Conservation (phyloP, 1,140 invertebrate genomes). For the Aphelenchoides avenae region DNA sequence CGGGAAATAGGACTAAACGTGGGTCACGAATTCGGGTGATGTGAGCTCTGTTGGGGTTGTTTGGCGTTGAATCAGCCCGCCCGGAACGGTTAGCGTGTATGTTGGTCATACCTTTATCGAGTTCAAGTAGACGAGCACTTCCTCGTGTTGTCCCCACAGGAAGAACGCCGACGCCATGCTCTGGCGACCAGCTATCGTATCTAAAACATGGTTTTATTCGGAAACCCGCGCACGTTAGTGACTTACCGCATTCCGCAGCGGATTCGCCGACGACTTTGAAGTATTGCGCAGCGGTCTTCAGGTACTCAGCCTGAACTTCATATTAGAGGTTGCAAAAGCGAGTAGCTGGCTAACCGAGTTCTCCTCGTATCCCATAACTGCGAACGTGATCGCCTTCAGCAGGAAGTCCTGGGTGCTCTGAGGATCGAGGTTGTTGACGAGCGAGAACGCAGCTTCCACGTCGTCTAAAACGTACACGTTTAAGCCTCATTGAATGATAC, state of each 20-base stretch:
- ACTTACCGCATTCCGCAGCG: constrained; percentile 80
- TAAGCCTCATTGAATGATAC: constrained; percentile 15
- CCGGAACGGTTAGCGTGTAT: too few relatives aligned
- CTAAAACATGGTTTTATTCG: constrained; percentile 13
- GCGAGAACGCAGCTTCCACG: constrained; percentile 77
- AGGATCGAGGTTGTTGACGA: constrained; percentile 87
- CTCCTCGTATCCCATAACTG: constrained; percentile 82
- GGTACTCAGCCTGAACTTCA: constrained; percentile 71
- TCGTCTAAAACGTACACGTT: constrained; percentile 66
- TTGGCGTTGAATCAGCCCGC: too few relatives aligned
- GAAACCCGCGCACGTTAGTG: background rate
- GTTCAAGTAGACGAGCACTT: constrained; percentile 88
- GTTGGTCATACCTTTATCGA: constrained; percentile 72
- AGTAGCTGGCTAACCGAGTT: constrained; percentile 70
- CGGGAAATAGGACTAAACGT: constrained; percentile 73
- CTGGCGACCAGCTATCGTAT: constrained; percentile 74
- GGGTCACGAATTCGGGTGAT: background rate
- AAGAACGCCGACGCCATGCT: constrained; percentile 97
- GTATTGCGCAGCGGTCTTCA: constrained; percentile 90
- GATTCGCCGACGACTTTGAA: constrained; percentile 92
- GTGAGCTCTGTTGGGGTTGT: too few relatives aligned
- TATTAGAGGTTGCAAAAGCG: constrained; percentile 8
- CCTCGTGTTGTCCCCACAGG: constrained; percentile 85
- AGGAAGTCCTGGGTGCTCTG: constrained; percentile 92
- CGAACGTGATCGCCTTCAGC: constrained; percentile 89